A percentile compares a stretch with the other conserved stretches of the same genome.
Conservation (phyloP, 2,113 vertebrate genomes). For the Zootoca vivipara region DNA sequence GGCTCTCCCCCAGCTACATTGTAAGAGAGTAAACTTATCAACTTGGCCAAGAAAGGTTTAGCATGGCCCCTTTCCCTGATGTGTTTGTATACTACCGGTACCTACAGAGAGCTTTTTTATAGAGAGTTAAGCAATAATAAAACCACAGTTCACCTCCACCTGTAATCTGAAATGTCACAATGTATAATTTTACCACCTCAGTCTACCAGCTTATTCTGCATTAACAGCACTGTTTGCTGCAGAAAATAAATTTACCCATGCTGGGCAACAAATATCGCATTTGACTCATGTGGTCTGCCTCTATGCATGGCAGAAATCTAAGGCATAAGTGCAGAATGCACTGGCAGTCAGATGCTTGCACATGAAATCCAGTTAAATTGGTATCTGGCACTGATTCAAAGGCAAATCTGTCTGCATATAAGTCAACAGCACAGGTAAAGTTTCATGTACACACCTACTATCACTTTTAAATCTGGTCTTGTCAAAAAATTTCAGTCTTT, state of each 20-base stretch:
- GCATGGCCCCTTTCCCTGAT: background rate
- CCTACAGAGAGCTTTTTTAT: background rate
- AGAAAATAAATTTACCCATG: background rate
- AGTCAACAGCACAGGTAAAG: background rate
- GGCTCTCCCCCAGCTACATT: background rate
- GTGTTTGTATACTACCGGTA: too few species aligned
- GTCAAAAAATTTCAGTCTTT: background rate
- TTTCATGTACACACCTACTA: background rate
- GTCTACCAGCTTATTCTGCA: background rate
- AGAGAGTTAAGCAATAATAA: background rate
- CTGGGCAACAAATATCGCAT: background rate
- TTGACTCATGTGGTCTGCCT: background rate
- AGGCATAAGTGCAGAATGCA: background rate
- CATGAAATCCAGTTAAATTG: background rate
- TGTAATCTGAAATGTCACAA: background rate
- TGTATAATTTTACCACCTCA: background rate
- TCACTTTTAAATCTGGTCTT: background rate
- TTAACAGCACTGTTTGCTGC: background rate
- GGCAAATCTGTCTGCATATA: background rate
- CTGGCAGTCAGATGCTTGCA: background rate
- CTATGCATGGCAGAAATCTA: background rate
- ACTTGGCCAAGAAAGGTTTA: background rate
- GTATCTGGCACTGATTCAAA: background rate
- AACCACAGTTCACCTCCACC: background rate
- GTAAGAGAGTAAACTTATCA: background rate